Conservation (phyloP, 2,888 invertebrate species). For the Brachypterus glaber region DNA sequence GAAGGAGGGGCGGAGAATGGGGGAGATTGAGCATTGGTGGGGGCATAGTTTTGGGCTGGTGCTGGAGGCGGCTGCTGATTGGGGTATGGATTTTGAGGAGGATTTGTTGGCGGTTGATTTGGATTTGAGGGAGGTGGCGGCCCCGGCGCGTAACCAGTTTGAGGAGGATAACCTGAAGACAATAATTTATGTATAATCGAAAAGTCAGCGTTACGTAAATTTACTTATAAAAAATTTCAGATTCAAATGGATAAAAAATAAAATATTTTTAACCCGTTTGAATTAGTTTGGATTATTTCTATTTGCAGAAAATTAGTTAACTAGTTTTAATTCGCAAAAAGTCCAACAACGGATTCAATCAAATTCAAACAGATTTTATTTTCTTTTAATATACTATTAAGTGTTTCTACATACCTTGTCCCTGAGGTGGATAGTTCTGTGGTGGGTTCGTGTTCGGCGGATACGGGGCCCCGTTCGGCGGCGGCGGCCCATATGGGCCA, state of each 20-base stretch:
- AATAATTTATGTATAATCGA: no score
- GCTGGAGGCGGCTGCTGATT: slow-evolving; percentile 32
- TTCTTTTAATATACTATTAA: no score
- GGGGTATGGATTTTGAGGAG: slow-evolving; percentile 30
- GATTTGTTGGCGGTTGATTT: slow-evolving; percentile 33
- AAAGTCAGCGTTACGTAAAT: no score
- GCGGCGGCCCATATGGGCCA: slow-evolving; percentile 31
- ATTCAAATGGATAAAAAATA: no score
- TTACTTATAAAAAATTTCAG: no score
- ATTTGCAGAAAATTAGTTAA: no score
- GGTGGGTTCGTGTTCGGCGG: slow-evolving; percentile 31
- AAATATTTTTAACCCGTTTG: no score
- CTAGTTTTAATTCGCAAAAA: no score
- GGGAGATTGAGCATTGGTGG: slow-evolving; percentile 48
- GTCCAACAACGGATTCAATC: no score
- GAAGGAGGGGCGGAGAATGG: slow-evolving; percentile 49
- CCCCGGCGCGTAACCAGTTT: slow-evolving; percentile 45
- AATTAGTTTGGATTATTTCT: no score
- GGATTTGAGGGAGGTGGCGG: slow-evolving; percentile 22
- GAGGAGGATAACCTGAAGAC: slow-evolving; percentile 43
- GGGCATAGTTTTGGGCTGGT: slow-evolving; percentile 37
- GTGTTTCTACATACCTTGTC: no score
- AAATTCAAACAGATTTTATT: no score
- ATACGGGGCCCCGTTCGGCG: slow-evolving; percentile 35
- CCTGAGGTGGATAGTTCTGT: slow-evolving; percentile 37